These are phyloP conservation scores for Oligia latruncula DNA, from an alignment of 2,888 invertebrate species.

Conservation along the genomic window DNA sequence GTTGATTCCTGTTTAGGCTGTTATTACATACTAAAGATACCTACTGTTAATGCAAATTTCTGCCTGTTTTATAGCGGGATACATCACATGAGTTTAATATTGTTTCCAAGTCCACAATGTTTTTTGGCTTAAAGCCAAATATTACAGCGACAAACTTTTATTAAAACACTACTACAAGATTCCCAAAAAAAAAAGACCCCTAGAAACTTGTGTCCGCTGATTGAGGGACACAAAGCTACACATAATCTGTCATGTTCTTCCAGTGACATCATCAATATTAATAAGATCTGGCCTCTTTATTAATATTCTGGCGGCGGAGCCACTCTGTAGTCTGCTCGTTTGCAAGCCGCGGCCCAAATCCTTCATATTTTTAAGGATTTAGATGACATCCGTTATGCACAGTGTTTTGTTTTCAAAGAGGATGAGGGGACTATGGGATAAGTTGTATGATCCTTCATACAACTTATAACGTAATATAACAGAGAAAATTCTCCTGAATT, in stretches of 20 bases:
- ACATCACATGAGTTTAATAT: no score
- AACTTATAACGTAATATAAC: no score
- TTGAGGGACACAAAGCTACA: conserved; percentile 51
- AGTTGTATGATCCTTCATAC: conserved; percentile 6
- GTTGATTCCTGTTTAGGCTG: neutral
- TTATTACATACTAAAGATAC: neutral
- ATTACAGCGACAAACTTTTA: neutral
- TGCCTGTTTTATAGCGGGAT: neutral
- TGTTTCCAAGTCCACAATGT: neutral
- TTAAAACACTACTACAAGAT: neutral
- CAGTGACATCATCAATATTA: conserved; percentile 65
- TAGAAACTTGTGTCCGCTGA: conserved; percentile 46
- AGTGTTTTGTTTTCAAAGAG: conserved; percentile 59
- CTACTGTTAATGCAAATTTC: neutral
- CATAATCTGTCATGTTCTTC: conserved; percentile 57
- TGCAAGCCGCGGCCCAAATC: conserved; percentile 57
- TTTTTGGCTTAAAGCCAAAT: no score
- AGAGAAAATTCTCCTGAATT: no score
- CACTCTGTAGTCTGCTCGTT: conserved; percentile 60
- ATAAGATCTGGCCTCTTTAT: conserved; percentile 59
- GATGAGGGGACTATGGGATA: conserved; percentile 48
- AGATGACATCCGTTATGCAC: conserved; percentile 55
- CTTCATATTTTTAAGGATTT: conserved; percentile 68
- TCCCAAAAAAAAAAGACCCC: neutral
- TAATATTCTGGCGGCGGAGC: conserved; percentile 61